Base-by-base conservation (phyloP, 2,888 invertebrate species). In the Drosophila birchii region DNA sequence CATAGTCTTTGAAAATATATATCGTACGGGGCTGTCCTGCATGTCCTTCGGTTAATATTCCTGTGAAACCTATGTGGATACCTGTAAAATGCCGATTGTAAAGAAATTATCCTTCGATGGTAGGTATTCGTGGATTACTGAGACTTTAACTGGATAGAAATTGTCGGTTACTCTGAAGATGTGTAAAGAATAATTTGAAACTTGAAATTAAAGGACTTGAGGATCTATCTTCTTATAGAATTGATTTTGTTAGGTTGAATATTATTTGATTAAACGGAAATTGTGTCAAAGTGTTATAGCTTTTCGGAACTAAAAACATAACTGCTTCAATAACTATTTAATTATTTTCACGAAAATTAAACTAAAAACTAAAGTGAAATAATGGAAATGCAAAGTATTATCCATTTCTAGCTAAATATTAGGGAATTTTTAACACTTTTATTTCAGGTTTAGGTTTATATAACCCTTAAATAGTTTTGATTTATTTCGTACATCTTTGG, bases 81-180 rank as follows among this genome's bases (percentile, higher is more conserved):
- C 49, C 38, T 53, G 43, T 12, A 57, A 62, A 38, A 89, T 88
- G 86, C 32, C 71, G 23, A 44, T 63, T 43, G 69, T 63, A 16
- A 89, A 88, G 57, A 88, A 86, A 32, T 64, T 89, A 72, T 89
- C 86, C 62, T 86, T 86, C 39, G 90, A 89, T 54, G 86, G 86
- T 86, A 86, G 53, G 86, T 83, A 58, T 26, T 12, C 34, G 29
- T 39, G 32, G 14, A 18, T 49, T 5, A n/a, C 29, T 11, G 8
- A 16, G 16, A 32, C 11, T 12, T 38, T 6, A 57, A 57, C 14
- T 38, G 51, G 20, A 34, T 34, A 34, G 5, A 34, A 20, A 16
- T 18, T 5, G 5, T 11, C n/a, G 1, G 12, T n/a, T n/a, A 5
- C 7, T 34, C 20, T 2, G 5, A 20, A 1, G 9, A 20, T 14